Percentiles rank a stretch among this genome's conserved stretches.
Evolutionary conservation across 1,140 invertebrate species (phyloP).

Genomic region (Dreissena polymorpha): DNA sequence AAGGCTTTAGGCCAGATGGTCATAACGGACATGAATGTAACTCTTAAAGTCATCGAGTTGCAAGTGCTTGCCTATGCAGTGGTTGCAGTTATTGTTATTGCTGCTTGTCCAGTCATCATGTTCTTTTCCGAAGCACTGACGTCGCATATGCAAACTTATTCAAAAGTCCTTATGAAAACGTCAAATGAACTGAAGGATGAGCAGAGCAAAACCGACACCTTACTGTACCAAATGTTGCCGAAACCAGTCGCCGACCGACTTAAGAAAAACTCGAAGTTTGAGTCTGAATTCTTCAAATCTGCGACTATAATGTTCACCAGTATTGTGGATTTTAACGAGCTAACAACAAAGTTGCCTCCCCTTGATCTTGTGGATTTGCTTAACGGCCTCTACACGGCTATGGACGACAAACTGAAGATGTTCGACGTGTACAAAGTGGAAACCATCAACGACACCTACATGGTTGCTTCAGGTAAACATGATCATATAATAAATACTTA

Average conservation of each 20-base stretch:
- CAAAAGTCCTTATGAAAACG: conserved; percentile 27
- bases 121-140: conserved; percentile 37
- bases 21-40: conserved; percentile 9
- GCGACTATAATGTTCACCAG: conserved; percentile 42
- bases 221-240: conserved; percentile 48
- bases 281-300: conserved; percentile 49
- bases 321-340: conserved; percentile 27
- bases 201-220: conserved; percentile 15
- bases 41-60: neutral
- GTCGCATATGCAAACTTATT: conserved; percentile 35
- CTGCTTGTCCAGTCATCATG: conserved; percentile 38
- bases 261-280: conserved; percentile 39
- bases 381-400: conserved; percentile 72
- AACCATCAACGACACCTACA: conserved; percentile 77
- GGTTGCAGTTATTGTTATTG: conserved; percentile 14
- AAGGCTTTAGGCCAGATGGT: conserved; percentile 8
- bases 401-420: conserved; percentile 70
- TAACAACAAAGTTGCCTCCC: conserved; percentile 31
- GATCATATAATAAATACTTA: neutral
- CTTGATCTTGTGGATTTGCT: conserved; percentile 50
- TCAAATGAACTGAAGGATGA: conserved; percentile 27
- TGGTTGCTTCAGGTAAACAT: conserved; percentile 74
- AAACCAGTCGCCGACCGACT: conserved; percentile 55
- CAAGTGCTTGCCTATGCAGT: conserved; percentile 20
- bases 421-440: conserved; percentile 78